Base-by-base conservation (phyloP, 2,888 invertebrate species). In the Blastobasis lacticolella region DNA sequence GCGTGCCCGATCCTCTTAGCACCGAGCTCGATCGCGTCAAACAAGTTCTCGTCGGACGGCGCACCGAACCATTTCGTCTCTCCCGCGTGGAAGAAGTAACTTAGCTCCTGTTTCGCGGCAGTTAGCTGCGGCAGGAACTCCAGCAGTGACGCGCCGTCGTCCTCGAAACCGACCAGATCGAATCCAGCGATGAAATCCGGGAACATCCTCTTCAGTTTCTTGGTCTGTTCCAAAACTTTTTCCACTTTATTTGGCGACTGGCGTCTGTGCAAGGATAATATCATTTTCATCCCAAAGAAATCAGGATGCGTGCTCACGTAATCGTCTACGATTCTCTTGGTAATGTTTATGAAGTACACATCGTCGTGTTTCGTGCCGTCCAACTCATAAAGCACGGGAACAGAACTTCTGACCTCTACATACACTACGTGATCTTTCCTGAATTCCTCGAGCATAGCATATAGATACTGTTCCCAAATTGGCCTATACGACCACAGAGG, bases 141-240 rank as follows among this genome's bases (percentile, higher is more conserved):
- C 42, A 88, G 71, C 0, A 95, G 71, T 0, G 93, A 91, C 41
- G 81, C 75, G 0, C 94, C 94, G 47, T 80, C 69, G 64, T 95
- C 95, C 72, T 95, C 95, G 65, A 93, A 93, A 0, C 94, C 95
- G 0, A 95, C 94, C 54, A 95, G 84, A 81, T 95, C 95, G 60
- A 95, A 94, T 5, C 95, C 95, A 37, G 91, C 92, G 44, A 95
- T 83, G 54, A 92, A 90, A 9, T 92, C 86, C 0, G 94, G 92
- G 70, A 91, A 90, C 7, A 77, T 68, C 0, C 62, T 64, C 70
- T 90, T 88, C n/a, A 91, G 69, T 46, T 62, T 49, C 43, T 92
- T 69, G 62, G 91, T 91, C 0, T 70, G 60, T 0, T 75, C 68
- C 1, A 92, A 64, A 0, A 75, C 69, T 1, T 62, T 53, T 0